Percentiles rank a stretch among this genome's conserved stretches.
Evolutionary conservation across 1,140 invertebrate genomes (phyloP).

Genomic region (roundworm (Caenorhabditis elegans)): WBcel235 BX284603.4:9342001-9342500

Average conservation of each 20-base stretch:
- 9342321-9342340: constrained; percentile 38
- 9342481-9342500: too few species aligned
- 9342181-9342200: constrained; percentile 60
- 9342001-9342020: constrained; percentile 58
- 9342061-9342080: constrained; percentile 62
- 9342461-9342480: too few species aligned
- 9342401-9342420: constrained; percentile 55
- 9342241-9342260: constrained; percentile 47
- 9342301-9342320: background rate
- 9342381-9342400: constrained; percentile 60
- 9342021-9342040: constrained; percentile 55
- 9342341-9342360: constrained; percentile 59
- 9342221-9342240: constrained; percentile 52
- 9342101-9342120: constrained; percentile 54
- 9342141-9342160: constrained; percentile 62
- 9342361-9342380: constrained; percentile 64
- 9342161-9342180: constrained; percentile 60
- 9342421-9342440: constrained; percentile 60
- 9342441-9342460: constrained; percentile 64
- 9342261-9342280: constrained; percentile 53
- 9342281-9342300: constrained; percentile 61
- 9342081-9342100: constrained; percentile 58
- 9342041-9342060: constrained; percentile 57
- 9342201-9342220: constrained; percentile 48
- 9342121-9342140: constrained; percentile 60